Percentiles rank a stretch among this genome's conserved stretches.
These are phyloP conservation scores for Scartelaos histophorus DNA, from an alignment of 2,113 vertebrate genomes.

Conservation along the genomic window DNA sequence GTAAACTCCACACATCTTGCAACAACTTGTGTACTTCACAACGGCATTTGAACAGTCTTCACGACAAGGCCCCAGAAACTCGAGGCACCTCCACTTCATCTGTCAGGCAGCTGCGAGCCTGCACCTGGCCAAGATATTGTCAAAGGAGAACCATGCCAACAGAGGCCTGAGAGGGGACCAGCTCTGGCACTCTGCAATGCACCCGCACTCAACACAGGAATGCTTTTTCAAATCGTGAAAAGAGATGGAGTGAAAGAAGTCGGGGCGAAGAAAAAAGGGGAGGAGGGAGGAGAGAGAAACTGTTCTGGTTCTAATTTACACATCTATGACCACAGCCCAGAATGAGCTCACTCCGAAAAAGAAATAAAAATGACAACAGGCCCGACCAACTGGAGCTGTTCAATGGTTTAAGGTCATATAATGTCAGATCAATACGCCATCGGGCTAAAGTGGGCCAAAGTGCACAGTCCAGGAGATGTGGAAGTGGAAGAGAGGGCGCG, in stretches of 20 bases:
- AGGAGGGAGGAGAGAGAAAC: constrained; percentile 63
- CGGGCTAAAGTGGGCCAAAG: constrained; percentile 37
- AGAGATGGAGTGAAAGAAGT: constrained; percentile 48
- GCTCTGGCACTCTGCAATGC: constrained; percentile 46
- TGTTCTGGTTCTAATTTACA: constrained; percentile 79
- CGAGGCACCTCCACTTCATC: constrained; percentile 59
- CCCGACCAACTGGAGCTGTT: constrained; percentile 29
- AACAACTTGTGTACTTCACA: constrained; percentile 24
- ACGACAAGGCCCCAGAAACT: constrained; percentile 71
- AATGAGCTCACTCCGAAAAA: constrained; percentile 73
- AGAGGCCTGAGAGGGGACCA: constrained; percentile 43
- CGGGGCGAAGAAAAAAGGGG: constrained; percentile 33
- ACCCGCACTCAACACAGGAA: constrained; percentile 67
- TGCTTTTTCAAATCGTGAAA: constrained; percentile 74
- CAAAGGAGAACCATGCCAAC: constrained; percentile 39
- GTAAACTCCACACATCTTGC: constrained; percentile 15
- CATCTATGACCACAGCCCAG: constrained; percentile 73
- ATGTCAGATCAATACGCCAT: constrained; percentile 33
- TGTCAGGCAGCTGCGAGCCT: constrained; percentile 73
- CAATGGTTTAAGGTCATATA: constrained; percentile 24
- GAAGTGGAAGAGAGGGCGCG: constrained; percentile 36
- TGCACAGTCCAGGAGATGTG: constrained; percentile 16
- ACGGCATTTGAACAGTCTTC: constrained; percentile 59
- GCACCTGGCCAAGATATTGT: constrained; percentile 70
- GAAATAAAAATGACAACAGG: constrained; percentile 37